A percentile compares a stretch with the other conserved stretches of the same genome.
Evolutionary conservation across 1,140 invertebrate species (phyloP).

Genomic region (Saxidomus purpurata): DNA sequence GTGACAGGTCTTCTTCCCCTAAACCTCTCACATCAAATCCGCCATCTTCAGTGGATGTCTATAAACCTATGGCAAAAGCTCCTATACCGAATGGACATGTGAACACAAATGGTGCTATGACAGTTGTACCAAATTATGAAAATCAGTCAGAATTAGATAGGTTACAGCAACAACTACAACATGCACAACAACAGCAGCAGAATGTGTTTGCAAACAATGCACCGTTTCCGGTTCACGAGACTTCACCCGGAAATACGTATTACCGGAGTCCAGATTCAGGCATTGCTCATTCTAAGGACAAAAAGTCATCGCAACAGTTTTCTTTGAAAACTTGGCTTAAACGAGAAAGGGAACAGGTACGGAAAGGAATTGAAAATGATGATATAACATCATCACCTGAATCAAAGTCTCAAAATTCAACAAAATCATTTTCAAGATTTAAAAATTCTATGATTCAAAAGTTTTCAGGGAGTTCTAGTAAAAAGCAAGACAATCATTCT

Average conservation of each 20-base stretch:
- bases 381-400: background rate
- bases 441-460: slow-evolving; percentile 64
- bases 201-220: background rate
- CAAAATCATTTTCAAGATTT: slow-evolving; percentile 61
- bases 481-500: slow-evolving; percentile 32
- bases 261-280: slow-evolving; percentile 5
- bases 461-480: slow-evolving; percentile 51
- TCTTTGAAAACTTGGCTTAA: slow-evolving; percentile 62
- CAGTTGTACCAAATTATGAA: slow-evolving; percentile 55
- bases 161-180: slow-evolving; percentile 9
- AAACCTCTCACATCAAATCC: slow-evolving; percentile 82
- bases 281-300: slow-evolving; percentile 24
- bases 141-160: slow-evolving; percentile 64
- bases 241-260: background rate
- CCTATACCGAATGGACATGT: slow-evolving; percentile 8
- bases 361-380: slow-evolving; percentile 54
- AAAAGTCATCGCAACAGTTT: slow-evolving; percentile 58
- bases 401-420: slow-evolving; percentile 16
- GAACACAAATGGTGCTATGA: background rate
- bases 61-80: slow-evolving; percentile 78
- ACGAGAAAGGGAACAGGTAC: slow-evolving; percentile 60
- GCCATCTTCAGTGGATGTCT: slow-evolving; percentile 76
- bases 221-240: background rate
- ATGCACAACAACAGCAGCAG: background rate
- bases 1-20: slow-evolving; percentile 73